Conservation (phyloP, 2,888 invertebrate genomes). For the Hirtodrosophila confusa region DNA sequence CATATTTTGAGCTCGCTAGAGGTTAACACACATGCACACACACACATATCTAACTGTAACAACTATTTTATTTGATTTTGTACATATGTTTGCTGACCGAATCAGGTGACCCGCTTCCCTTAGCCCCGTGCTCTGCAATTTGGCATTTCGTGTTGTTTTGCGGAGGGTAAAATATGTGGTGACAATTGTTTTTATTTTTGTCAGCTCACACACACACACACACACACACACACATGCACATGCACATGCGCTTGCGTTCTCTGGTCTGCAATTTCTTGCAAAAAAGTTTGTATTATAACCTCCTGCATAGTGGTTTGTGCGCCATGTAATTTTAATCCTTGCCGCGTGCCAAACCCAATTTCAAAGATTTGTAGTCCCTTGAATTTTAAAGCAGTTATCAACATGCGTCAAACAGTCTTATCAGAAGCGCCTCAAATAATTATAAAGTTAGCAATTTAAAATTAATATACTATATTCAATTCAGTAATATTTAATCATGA, state of each 20-base stretch:
- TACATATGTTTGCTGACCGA: slow-evolving; percentile 49
- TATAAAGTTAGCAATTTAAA: slow-evolving; percentile 62
- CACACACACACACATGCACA: too few relatives aligned
- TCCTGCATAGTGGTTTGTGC: slow-evolving; percentile 12
- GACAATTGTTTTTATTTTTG: slow-evolving; percentile 71
- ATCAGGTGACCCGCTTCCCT: slow-evolving; percentile 30
- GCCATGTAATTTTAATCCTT: slow-evolving; percentile 32
- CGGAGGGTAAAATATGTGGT: slow-evolving; percentile 66
- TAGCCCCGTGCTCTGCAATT: slow-evolving; percentile 58
- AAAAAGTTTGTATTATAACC: slow-evolving; percentile 33
- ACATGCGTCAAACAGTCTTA: slow-evolving; percentile 4
- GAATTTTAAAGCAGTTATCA: slow-evolving; percentile 12
- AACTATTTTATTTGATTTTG: slow-evolving; percentile 22
- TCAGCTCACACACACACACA: slow-evolving; percentile 17
- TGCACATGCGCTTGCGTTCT: slow-evolving; percentile 25
- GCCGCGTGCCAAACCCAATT: slow-evolving; percentile 1
- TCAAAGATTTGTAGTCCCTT: slow-evolving; percentile 24
- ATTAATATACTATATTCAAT: slow-evolving; percentile 50
- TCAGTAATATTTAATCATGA: slow-evolving; percentile 57
- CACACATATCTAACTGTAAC: slow-evolving; percentile 6
- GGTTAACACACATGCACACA: slow-evolving; percentile 20
- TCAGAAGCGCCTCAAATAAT: slow-evolving; percentile 25
- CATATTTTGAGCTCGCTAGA: slow-evolving; percentile 57
- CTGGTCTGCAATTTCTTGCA: slow-evolving; percentile 44
- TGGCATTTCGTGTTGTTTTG: slow-evolving; percentile 60